Evolutionary conservation across 2,113 vertebrate genomes (phyloP), one percentile per base, ranked within the genome.

Genomic region (Lanius ludovicianus): DNA sequence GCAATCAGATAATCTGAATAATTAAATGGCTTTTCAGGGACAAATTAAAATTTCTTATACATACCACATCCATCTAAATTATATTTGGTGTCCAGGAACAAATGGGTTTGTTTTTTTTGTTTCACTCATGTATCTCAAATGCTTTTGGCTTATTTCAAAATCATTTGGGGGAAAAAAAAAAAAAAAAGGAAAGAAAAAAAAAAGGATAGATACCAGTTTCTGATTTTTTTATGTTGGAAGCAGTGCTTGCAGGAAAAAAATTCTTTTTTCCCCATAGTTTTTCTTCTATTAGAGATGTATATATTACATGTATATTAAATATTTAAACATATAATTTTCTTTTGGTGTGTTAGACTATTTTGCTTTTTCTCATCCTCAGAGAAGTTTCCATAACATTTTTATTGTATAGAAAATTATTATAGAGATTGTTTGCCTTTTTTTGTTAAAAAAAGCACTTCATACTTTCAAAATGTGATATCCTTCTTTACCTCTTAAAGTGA

Each of bases 1-100:
- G 80, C 85, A 88, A 27, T 93, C 84, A 90, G 87, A 93, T 91
- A 88, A 87, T 94, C 91, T 97, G 89, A 96, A 96, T 97, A 95
- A 97, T 97, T 96, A 97, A 97, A 89, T 96, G 94, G 79, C 89
- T 95, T 96, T 95, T 95, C 85, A 93, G 86, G 76, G 76, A 67
- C 70, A 93, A 94, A 96, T 90, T 92, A 95, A 94, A 91, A 84
- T 96, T 91, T 95, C 78, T 95, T 78, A 69, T 56, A 44, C 17
- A 7, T 57, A 69, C 56, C 80, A 78, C 84, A 93, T 94, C 87
- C 9, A 0, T 88, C 78, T 93, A 67, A 95, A 93, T 87, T 82
- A n/a, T 82, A 52, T 82, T 87, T 47, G 42, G 65, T 78, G 69
- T 79, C 69, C 63, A 95, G 85, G 76, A 89, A 65, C 82, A 89